Evolutionary conservation across 2,797 vertebrate genomes (phyloP), one percentile per base, ranked within the genome.

Genomic region (Sebastes oblongus): DNA sequence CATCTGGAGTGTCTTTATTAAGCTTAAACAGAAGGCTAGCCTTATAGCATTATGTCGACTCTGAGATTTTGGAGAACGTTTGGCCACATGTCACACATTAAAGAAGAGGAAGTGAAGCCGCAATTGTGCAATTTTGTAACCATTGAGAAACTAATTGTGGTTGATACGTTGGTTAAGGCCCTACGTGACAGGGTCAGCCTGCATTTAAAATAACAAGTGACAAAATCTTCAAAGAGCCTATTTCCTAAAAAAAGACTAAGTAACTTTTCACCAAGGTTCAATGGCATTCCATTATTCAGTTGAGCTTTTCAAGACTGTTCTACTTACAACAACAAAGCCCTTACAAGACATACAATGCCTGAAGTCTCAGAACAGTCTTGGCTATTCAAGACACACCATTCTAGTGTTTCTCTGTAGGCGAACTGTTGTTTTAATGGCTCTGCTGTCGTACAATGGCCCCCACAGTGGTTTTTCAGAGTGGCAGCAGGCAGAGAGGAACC

Each of bases 361-460:
- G 34, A 25, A 80, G 77, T 89, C 87, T 85, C 64, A 22, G 69
- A 73, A 84, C 80, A 77, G 77, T 86, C 89, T 86, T 56, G 81
- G 74, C 83, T 66, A 78, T 85, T 82, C 90, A 86, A 66, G 4
- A 8, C 69, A 59, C 76, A 78, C 78, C 65, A 66, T 56, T 92
- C 81, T 79, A 75, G 46, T 83, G 90, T 89, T 92, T 90, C 87
- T 87, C 78, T 81, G 91, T 89, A 82, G 94, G 93, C 84, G 89
- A 59, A 80, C 79, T 89, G 93, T 92, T 95, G 91, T 88, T 90
- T 91, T 92, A 91, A 88, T 50, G 82, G 10, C 75, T 70, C 80
- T 55, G 64, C 85, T 80, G 81, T 64, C 14, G 66, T 59, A 95
- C 94, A 95, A 94, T 90, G 84, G 88, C 32, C 84, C 70, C 83